Conservation (phyloP, 2,797 vertebrate species). For the Mionectes olivaceus region DNA sequence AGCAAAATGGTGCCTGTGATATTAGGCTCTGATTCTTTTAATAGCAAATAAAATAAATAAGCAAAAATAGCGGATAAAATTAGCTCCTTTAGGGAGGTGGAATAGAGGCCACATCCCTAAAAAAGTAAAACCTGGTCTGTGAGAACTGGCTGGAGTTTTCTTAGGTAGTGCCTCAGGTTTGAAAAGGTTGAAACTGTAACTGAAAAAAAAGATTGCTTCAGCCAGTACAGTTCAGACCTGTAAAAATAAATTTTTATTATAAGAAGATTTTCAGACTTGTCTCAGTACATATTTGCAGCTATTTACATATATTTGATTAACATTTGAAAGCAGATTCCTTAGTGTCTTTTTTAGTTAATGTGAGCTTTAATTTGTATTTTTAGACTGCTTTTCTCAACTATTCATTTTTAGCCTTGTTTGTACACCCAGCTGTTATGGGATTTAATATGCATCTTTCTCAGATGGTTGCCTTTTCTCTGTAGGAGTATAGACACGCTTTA, state of each 20-base stretch:
- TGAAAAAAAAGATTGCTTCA: background rate
- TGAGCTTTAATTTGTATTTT: conserved; percentile 71
- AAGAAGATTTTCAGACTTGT: conserved; percentile 29
- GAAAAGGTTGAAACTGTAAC: background rate
- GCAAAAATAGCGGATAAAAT: background rate
- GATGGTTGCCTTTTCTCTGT: conserved; percentile 54
- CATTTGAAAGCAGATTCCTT: conserved; percentile 72
- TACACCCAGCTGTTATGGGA: conserved; percentile 54
- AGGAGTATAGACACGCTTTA: conserved; percentile 36
- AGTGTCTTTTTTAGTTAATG: conserved; percentile 66
- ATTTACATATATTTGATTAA: conserved; percentile 74
- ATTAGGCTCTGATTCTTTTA: background rate
- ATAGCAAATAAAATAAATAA: background rate
- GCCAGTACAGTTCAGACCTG: background rate
- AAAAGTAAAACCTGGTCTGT: background rate
- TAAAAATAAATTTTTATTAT: conserved; percentile 2
- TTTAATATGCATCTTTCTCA: conserved; percentile 63
- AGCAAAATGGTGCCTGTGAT: conserved; percentile 22
- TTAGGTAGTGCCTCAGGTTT: background rate
- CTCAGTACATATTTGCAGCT: conserved; percentile 55
- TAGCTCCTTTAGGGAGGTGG: background rate
- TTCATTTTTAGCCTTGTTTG: conserved; percentile 69
- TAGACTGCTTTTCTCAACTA: conserved; percentile 61
- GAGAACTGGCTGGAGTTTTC: background rate
- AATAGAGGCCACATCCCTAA: background rate